Conservation (phyloP, 2,797 vertebrate genomes). For the Muraenolepis orangiensis region DNA sequence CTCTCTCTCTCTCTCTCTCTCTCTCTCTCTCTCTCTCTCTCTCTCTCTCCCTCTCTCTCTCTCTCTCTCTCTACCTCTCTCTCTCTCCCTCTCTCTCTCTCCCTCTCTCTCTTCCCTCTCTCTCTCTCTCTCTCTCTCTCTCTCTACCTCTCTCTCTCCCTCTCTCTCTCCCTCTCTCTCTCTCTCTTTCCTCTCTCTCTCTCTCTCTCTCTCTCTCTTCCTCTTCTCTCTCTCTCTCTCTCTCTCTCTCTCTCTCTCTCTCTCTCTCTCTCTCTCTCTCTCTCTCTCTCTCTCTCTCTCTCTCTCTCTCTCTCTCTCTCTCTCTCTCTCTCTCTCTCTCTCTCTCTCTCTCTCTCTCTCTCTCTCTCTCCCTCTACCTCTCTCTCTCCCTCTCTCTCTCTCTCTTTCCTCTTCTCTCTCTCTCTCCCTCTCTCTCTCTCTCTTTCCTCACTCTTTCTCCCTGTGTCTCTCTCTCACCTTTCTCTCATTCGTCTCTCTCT, state of each 20-base stretch:
- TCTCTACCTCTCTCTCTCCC: too few relatives aligned
- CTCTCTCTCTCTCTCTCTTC: constrained; percentile 5
- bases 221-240: neutral
- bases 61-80: too few relatives aligned
- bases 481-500: too few relatives aligned
- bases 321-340: constrained; percentile 1
- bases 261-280: constrained; percentile 6
- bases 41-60: too few relatives aligned
- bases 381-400: neutral
- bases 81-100: too few relatives aligned
- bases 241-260: neutral
- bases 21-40: neutral
- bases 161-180: neutral
- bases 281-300: neutral
- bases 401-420: neutral
- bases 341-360: neutral
- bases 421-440: neutral
- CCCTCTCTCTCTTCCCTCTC: too few relatives aligned
- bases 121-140: too few relatives aligned
- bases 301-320: neutral
- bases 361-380: constrained; percentile 6
- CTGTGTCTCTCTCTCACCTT: too few relatives aligned
- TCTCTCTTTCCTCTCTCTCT: neutral
- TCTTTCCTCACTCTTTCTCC: too few relatives aligned
- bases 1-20: constrained; percentile 15